phyloP scores from a whole-genome alignment of 2,797 vertebrate species.

The Ceryle rudis region DNA sequence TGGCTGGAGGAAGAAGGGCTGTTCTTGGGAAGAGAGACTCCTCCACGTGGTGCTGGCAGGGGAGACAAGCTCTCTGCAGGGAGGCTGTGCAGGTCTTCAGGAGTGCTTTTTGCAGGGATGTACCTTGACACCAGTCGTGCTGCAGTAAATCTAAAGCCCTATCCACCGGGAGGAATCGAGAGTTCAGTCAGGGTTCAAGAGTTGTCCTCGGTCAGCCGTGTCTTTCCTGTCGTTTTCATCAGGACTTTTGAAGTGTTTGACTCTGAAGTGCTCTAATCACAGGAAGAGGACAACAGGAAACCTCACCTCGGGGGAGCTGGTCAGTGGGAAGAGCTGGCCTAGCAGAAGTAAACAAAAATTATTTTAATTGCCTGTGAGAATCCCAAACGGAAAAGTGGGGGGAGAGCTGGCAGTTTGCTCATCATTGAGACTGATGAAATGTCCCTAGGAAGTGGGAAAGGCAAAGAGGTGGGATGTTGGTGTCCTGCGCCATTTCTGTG shows the following conservation, averaged over 20 bases:
- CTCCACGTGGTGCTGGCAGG: rapidly evolving
- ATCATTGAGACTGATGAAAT: neutral
- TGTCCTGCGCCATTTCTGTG: neutral
- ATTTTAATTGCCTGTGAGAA: neutral
- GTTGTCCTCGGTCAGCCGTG: neutral
- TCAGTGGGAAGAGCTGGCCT: neutral
- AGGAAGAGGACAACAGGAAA: slow-evolving; percentile 5
- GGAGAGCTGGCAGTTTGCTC: neutral
- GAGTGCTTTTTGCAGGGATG: neutral
- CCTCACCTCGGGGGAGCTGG: neutral
- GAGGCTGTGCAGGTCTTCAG: neutral
- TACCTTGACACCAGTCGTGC: neutral
- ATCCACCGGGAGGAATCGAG: rapidly evolving
- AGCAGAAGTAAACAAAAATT: neutral
- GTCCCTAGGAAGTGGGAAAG: neutral
- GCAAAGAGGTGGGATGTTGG: neutral
- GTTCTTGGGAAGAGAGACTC: neutral
- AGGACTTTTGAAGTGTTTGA: neutral
- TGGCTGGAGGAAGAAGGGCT: neutral
- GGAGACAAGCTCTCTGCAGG: too few relatives aligned
- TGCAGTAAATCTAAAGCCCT: neutral
- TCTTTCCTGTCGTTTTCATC: neutral
- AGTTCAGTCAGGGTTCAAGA: slow-evolving; percentile 32
- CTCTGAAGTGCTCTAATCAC: neutral
- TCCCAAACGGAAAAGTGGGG: neutral